Conservation (phyloP, 2,113 vertebrate genomes). For the Neolamprologus hecqui region DNA sequence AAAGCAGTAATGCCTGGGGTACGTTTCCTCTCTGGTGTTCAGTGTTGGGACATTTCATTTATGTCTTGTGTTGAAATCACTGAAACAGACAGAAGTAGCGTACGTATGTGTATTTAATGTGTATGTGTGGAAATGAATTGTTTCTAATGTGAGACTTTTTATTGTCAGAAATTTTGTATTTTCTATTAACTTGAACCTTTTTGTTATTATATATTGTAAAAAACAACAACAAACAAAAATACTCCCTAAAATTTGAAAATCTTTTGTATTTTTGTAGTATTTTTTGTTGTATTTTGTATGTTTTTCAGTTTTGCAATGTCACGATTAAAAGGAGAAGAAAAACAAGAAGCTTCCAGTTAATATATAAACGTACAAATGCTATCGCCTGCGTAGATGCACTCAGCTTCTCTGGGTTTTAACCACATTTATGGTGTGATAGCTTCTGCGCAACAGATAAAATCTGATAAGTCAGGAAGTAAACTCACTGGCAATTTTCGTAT, state of each 20-base stretch:
- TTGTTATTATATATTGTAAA: not conserved
- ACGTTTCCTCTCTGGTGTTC: not conserved
- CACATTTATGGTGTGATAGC: not conserved
- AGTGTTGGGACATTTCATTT: not conserved
- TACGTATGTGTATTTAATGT: not conserved
- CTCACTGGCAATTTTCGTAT: not conserved
- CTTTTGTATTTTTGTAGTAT: not conserved
- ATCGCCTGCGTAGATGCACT: fast-evolving
- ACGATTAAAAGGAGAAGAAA: not conserved
- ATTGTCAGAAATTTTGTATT: not conserved
- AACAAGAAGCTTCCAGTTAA: not conserved
- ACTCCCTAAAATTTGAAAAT: not conserved
- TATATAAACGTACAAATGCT: not conserved
- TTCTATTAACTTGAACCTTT: not conserved
- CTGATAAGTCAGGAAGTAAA: not conserved
- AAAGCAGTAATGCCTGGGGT: not conserved
- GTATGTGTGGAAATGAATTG: not conserved
- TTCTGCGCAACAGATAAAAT: not conserved
- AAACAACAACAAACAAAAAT: not conserved
- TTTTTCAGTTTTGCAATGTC: not conserved
- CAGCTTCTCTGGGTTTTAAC: not conserved
- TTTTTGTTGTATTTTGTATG: not conserved
- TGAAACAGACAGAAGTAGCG: not conserved
- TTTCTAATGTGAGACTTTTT: not conserved
- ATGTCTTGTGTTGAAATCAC: not conserved